A percentile compares a stretch with the other conserved stretches of the same genome.
Evolutionary conservation across 1,140 invertebrate species (phyloP).

Genomic region (Pollicipes pollicipes): DNA sequence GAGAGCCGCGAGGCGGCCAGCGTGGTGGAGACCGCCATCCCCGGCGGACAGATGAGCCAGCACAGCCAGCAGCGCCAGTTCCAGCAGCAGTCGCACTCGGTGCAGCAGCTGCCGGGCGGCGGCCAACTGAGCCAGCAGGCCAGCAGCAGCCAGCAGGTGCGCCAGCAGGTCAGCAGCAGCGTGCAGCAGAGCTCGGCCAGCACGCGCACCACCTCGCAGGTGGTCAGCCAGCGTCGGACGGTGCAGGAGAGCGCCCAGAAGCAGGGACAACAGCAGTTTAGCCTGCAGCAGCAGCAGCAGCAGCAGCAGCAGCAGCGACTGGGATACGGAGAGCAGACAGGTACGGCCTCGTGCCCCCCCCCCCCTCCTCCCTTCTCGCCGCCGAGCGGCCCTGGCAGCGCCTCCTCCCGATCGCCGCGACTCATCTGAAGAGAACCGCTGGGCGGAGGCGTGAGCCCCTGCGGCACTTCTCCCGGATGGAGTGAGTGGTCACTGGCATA

Average conservation of each 20-base stretch:
- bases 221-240: no score
- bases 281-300: not conserved
- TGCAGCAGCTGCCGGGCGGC: not conserved
- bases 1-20: not conserved
- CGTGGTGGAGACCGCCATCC: not conserved
- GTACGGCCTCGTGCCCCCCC: no score
- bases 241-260: no score
- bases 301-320: not conserved
- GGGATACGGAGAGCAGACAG: not conserved
- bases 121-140: not conserved
- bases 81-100: not conserved
- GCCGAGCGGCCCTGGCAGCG: no score
- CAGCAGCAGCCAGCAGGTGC: constrained; percentile 1
- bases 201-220: no score
- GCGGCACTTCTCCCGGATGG: no score
- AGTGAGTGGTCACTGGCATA: no score
- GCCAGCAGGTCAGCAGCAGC: not conserved
- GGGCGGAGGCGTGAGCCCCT: no score
- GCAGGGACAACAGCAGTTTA: no score
- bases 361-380: no score
- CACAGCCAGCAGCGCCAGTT: not conserved
- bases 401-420: no score
- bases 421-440: no score
- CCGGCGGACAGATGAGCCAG: not conserved
- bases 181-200: not conserved